Percentiles rank a stretch among this genome's conserved stretches.
Evolutionary conservation across 2,797 vertebrate species (phyloP).

Genomic region (Antennarius maculatus): DNA sequence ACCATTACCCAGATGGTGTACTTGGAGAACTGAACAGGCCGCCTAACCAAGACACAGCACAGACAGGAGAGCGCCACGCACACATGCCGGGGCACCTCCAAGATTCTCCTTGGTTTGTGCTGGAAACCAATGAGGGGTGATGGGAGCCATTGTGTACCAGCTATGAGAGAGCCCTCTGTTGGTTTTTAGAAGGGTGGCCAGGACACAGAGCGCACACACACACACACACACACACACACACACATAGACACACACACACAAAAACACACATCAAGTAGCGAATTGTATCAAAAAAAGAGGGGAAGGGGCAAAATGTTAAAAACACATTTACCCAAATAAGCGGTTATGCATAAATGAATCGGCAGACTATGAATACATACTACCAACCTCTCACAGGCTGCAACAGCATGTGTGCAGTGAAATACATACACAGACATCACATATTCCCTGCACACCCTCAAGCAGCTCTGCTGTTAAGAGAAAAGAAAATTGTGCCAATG

Average conservation of each 20-base stretch:
- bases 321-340: slow-evolving; percentile 26
- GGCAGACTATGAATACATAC: slow-evolving; percentile 26
- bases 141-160: slow-evolving; percentile 31
- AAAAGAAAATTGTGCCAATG: slow-evolving; percentile 11
- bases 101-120: slow-evolving; percentile 59
- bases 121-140: slow-evolving; percentile 52
- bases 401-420: slow-evolving; percentile 8
- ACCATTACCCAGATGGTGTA: slow-evolving; percentile 84
- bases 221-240: slow-evolving; percentile 30
- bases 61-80: slow-evolving; percentile 45
- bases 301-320: slow-evolving; percentile 1
- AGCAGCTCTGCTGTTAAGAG: background rate
- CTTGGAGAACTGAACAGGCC: slow-evolving; percentile 75
- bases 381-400: background rate
- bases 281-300: slow-evolving; percentile 16
- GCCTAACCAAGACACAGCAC: slow-evolving; percentile 65
- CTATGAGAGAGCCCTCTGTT: slow-evolving; percentile 77
- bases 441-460: slow-evolving; percentile 1
- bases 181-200: slow-evolving; percentile 50
- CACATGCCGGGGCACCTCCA: slow-evolving; percentile 58
- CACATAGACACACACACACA: slow-evolving; percentile 12
- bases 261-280: slow-evolving; percentile 35
- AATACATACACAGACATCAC: slow-evolving; percentile 8
- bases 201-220: slow-evolving; percentile 43
- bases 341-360: slow-evolving; percentile 1